Evolutionary conservation across 1,140 invertebrate species (phyloP).

Genomic region (Formica selysi): DNA sequence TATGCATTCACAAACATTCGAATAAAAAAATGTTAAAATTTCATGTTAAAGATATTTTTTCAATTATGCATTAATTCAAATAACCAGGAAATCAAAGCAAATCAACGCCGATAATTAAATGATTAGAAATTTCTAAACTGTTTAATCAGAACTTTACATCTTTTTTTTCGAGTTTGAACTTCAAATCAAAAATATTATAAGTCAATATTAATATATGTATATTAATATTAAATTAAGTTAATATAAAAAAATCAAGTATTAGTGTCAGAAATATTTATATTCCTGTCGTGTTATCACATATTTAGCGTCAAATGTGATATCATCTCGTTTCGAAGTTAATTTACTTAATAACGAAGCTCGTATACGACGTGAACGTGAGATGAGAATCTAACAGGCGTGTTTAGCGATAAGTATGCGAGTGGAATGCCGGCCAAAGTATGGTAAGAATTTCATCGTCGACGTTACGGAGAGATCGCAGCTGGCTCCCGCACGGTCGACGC

Average conservation of each 20-base stretch:
- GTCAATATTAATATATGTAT: neutral
- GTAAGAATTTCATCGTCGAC: conserved; percentile 28
- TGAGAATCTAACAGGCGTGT: conserved; percentile 23
- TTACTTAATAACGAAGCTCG: conserved; percentile 32
- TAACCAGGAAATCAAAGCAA: neutral
- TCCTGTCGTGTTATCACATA: neutral
- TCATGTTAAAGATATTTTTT: neutral
- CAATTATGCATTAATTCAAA: neutral
- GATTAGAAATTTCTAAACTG: neutral
- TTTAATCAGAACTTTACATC: neutral
- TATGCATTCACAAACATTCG: neutral
- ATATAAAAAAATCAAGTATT: neutral
- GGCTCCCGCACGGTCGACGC: conserved; percentile 65
- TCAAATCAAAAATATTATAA: neutral
- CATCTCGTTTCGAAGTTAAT: neutral
- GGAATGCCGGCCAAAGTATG: conserved; percentile 20
- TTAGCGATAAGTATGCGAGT: conserved; percentile 9
- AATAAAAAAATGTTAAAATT: neutral
- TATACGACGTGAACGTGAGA: conserved; percentile 14
- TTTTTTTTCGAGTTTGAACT: neutral
- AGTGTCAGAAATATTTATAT: neutral
- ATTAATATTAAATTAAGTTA: neutral
- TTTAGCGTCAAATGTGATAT: neutral
- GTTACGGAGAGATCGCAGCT: neutral
- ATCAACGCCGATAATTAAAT: neutral